Conservation (phyloP, 2,113 vertebrate genomes). For the Bungarus multicinctus region DNA sequence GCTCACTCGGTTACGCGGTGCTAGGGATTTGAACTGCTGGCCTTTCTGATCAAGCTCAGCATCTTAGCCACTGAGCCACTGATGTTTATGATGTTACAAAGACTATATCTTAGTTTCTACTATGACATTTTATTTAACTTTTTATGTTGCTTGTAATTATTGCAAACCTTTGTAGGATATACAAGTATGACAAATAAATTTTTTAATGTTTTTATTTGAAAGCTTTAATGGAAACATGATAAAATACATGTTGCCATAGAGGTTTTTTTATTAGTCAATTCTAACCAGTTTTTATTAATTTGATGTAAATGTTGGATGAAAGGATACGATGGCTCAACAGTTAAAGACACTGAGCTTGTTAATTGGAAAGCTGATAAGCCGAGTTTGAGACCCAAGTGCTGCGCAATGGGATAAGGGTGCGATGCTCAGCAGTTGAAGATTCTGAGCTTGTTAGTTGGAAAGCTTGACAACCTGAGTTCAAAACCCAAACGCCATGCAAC, state of each 20-base stretch:
- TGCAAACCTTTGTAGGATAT: background rate
- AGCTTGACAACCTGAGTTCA: background rate
- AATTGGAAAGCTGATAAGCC: background rate
- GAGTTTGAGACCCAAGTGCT: background rate
- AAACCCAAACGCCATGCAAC: background rate
- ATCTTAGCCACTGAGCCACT: background rate
- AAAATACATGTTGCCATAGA: background rate
- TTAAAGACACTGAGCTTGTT: background rate
- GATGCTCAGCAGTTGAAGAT: background rate
- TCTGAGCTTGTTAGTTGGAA: background rate
- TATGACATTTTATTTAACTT: background rate
- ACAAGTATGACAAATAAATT: background rate
- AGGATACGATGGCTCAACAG: background rate
- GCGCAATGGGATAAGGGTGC: background rate
- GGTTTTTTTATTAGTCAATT: constrained; percentile 14
- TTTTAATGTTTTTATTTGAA: background rate
- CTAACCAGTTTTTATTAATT: background rate
- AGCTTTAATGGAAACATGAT: constrained; percentile 22
- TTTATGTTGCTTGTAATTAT: background rate
- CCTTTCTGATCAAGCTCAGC: too few species aligned
- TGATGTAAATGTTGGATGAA: background rate
- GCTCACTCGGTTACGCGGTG: too few species aligned
- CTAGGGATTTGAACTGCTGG: too few species aligned
- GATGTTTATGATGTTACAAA: background rate
- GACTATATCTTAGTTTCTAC: background rate